A percentile compares a stretch with the other conserved stretches of the same genome.
Evolutionary conservation across 1,140 invertebrate species (phyloP).

Genomic region (Bombus balteatus): DNA sequence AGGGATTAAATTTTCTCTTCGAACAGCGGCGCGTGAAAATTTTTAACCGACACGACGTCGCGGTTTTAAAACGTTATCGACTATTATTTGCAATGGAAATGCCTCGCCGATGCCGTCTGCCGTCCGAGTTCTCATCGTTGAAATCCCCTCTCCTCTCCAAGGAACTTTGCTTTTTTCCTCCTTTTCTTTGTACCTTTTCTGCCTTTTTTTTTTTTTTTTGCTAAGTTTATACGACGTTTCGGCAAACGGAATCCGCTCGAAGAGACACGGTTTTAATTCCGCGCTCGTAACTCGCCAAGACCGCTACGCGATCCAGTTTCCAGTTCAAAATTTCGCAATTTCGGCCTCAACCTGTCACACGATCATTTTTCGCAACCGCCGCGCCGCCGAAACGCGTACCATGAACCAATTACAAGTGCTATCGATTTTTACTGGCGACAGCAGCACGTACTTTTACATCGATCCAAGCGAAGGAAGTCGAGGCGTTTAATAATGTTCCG

Average conservation of each 20-base stretch:
- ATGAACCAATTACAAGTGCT: constrained; percentile 16
- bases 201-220: no score
- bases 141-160: background rate
- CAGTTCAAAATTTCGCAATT: constrained; percentile 32
- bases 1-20: constrained; percentile 9
- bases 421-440: constrained; percentile 20
- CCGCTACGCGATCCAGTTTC: background rate
- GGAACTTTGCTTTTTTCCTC: background rate
- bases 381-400: background rate
- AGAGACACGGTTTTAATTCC: constrained; percentile 3
- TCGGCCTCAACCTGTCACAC: no score
- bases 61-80: constrained; percentile 19
- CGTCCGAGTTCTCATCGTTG: background rate
- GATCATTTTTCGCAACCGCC: no score
- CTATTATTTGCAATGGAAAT: constrained; percentile 39
- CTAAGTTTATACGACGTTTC: background rate
- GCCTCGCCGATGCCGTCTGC: no score
- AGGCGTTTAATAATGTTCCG: background rate
- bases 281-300: background rate
- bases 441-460: background rate
- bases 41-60: background rate
- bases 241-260: background rate
- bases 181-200: background rate
- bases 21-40: background rate
- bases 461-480: background rate